phyloP scores from a whole-genome alignment of 2,113 vertebrate genomes.

The Gambusia affinis region DNA sequence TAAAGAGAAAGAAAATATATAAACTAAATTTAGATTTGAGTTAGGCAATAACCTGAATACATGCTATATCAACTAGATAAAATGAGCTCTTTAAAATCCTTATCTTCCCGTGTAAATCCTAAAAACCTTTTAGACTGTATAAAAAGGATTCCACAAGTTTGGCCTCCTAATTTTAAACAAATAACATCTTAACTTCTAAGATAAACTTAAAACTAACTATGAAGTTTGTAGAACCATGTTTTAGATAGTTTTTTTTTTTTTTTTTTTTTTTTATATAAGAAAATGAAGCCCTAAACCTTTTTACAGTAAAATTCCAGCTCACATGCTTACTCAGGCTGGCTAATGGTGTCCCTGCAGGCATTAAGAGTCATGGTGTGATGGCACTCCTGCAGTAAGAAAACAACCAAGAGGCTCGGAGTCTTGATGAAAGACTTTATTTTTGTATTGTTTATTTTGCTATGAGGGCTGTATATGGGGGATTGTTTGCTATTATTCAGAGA shows the following conservation, averaged over 20 bases:
- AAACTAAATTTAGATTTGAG: neutral
- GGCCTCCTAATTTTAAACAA: neutral
- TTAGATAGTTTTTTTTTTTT: neutral
- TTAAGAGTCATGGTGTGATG: constrained; percentile 28
- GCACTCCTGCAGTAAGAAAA: constrained; percentile 25
- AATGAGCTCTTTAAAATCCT: no score
- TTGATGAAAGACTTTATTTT: constrained; percentile 13
- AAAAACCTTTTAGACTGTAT: neutral
- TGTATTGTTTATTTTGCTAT: constrained; percentile 4
- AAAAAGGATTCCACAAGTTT: neutral
- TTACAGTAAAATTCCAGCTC: constrained; percentile 10
- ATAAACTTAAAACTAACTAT: neutral
- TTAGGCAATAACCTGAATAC: neutral
- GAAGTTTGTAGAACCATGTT: neutral
- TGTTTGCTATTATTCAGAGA: neutral
- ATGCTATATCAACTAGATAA: neutral
- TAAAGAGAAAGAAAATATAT: neutral
- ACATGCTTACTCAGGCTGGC: constrained; percentile 6
- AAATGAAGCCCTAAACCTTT: constrained; percentile 1
- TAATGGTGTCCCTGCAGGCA: constrained; percentile 5
- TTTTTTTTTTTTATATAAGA: neutral
- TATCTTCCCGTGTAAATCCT: no score
- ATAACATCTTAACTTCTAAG: neutral
- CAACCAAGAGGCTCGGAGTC: constrained; percentile 14
- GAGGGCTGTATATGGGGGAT: neutral